Conservation (phyloP, 2,888 invertebrate species). For the Leptura quadrifasciata region DNA sequence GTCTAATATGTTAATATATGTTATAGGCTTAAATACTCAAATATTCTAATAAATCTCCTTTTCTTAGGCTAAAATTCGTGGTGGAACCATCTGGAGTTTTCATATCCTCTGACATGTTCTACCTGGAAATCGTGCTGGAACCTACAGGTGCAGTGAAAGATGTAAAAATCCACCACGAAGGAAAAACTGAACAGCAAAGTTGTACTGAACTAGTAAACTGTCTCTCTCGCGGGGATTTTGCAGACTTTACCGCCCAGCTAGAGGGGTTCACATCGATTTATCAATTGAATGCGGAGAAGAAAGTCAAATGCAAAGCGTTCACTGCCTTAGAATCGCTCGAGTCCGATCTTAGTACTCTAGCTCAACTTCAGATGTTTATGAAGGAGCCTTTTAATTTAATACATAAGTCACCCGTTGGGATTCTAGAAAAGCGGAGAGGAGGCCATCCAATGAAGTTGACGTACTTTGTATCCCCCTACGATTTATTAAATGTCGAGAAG, state of each 20-base stretch:
- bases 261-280: slow-evolving; percentile 90
- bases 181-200: slow-evolving; percentile 88
- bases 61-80: slow-evolving; percentile 86
- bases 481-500: slow-evolving; percentile 86
- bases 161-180: slow-evolving; percentile 94
- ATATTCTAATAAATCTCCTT: not conserved
- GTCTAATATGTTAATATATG: no score
- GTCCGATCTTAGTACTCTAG: slow-evolving; percentile 88
- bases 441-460: slow-evolving; percentile 96
- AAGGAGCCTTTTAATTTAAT: slow-evolving; percentile 84
- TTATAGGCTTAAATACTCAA: no score
- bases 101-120: slow-evolving; percentile 97
- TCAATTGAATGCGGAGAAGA: slow-evolving; percentile 95
- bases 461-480: slow-evolving; percentile 95
- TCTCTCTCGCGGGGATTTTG: slow-evolving; percentile 89
- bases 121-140: slow-evolving; percentile 92
- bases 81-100: slow-evolving; percentile 89
- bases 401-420: slow-evolving; percentile 92
- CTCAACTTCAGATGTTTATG: slow-evolving; percentile 85
- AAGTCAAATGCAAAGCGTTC: slow-evolving; percentile 95
- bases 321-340: slow-evolving; percentile 94
- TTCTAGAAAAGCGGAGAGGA: slow-evolving; percentile 87
- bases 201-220: slow-evolving; percentile 92
- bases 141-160: slow-evolving; percentile 89
- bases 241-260: slow-evolving; percentile 94